Evolutionary conservation across 1,140 invertebrate genomes (phyloP).

Genomic region (Periplaneta americana): DNA sequence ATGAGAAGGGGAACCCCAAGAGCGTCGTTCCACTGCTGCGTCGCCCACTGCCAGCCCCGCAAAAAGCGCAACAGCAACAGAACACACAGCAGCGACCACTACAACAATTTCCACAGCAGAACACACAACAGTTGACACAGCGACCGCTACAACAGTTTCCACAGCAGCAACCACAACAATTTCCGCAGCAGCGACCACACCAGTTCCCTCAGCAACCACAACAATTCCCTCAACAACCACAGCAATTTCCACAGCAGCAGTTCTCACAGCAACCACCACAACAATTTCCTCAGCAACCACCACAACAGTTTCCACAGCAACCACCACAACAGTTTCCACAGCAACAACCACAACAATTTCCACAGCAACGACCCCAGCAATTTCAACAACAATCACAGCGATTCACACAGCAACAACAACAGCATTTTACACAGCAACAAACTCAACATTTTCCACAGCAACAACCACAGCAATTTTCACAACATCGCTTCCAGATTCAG

Average conservation of each 20-base stretch:
- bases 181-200: background rate
- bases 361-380: constrained; percentile 23
- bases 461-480: constrained; percentile 45
- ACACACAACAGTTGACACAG: background rate
- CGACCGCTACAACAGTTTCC: constrained; percentile 51
- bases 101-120: background rate
- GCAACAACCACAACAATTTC: constrained; percentile 43
- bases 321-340: constrained; percentile 44
- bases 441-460: constrained; percentile 48
- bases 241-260: background rate
- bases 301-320: background rate
- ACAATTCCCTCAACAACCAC: constrained; percentile 45
- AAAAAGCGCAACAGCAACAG: background rate
- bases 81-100: background rate
- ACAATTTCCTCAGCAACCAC: background rate
- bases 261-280: background rate
- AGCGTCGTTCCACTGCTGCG: constrained; percentile 65
- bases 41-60: constrained; percentile 31
- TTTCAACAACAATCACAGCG: background rate
- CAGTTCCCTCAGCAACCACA: background rate
- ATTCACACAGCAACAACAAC: background rate
- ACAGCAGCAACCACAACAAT: constrained; percentile 46
- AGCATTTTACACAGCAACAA: background rate
- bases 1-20: constrained; percentile 64
- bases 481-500: constrained; percentile 36